Percentiles rank a stretch among this genome's conserved stretches.
phyloP scores from a whole-genome alignment of 2,797 vertebrate genomes.

The Malurus splendens region DNA sequence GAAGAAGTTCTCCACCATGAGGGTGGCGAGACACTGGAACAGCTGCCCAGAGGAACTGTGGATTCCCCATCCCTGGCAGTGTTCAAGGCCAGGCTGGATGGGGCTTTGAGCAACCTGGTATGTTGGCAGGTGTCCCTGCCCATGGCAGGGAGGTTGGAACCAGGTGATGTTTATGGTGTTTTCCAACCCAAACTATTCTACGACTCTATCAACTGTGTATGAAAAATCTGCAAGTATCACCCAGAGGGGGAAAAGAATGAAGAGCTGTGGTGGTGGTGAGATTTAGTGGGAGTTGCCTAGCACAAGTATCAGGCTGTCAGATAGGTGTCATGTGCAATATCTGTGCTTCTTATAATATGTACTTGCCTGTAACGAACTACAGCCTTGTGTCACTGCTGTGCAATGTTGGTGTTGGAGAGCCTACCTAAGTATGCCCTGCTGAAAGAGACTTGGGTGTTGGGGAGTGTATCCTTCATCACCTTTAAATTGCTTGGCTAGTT shows the following conservation, averaged over 20 bases:
- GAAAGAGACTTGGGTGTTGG: conserved; percentile 16
- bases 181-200: background rate
- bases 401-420: background rate
- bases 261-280: background rate
- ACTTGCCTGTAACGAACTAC: background rate
- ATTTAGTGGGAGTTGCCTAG: background rate
- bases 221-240: background rate
- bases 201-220: background rate
- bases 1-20: background rate
- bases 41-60: background rate
- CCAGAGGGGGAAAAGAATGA: background rate
- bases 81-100: background rate
- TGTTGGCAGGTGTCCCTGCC: background rate
- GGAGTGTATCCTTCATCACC: conserved; percentile 25
- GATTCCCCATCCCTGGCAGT: background rate
- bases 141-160: background rate
- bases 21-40: background rate
- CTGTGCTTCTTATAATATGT: background rate
- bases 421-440: background rate
- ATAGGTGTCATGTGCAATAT: rapidly evolving
- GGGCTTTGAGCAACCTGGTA: background rate
- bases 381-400: background rate
- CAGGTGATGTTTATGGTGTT: background rate
- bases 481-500: conserved; percentile 61
- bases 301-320: background rate